Conservation (phyloP, 2,113 vertebrate genomes). For the Zonotrichia leucophrys region DNA sequence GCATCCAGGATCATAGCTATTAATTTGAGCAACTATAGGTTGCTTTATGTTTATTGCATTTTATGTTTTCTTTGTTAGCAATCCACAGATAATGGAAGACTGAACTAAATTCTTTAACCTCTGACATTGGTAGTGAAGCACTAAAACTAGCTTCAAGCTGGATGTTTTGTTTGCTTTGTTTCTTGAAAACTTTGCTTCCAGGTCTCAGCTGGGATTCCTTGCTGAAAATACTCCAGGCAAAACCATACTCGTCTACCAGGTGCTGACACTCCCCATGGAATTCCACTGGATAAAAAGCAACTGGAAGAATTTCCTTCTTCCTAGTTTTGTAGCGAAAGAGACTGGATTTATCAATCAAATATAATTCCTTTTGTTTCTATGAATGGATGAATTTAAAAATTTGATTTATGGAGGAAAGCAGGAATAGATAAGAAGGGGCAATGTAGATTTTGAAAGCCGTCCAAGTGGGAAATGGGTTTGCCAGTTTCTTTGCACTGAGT, state of each 20-base stretch:
- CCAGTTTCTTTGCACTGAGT: background rate
- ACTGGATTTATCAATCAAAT: background rate
- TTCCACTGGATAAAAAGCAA: background rate
- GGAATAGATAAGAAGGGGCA: background rate
- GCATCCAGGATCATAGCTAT: background rate
- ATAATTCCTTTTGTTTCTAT: background rate
- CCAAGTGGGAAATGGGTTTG: rapidly evolving
- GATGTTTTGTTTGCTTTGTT: background rate
- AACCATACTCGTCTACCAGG: background rate
- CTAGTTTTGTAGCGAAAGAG: background rate
- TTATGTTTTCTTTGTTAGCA: background rate
- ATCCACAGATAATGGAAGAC: background rate
- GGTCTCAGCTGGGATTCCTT: background rate
- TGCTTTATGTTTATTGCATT: background rate
- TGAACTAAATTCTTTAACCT: background rate
- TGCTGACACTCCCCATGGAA: background rate
- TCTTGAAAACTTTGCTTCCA: background rate
- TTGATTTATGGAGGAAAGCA: background rate
- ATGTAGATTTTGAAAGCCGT: background rate
- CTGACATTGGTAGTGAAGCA: background rate
- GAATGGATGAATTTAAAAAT: background rate
- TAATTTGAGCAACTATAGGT: background rate
- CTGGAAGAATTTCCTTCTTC: background rate
- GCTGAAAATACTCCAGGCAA: background rate
- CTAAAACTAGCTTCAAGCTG: background rate